These are phyloP conservation scores for Marisa cornuarietis DNA, from an alignment of 1,140 invertebrate genomes.

Conservation along the genomic window DNA sequence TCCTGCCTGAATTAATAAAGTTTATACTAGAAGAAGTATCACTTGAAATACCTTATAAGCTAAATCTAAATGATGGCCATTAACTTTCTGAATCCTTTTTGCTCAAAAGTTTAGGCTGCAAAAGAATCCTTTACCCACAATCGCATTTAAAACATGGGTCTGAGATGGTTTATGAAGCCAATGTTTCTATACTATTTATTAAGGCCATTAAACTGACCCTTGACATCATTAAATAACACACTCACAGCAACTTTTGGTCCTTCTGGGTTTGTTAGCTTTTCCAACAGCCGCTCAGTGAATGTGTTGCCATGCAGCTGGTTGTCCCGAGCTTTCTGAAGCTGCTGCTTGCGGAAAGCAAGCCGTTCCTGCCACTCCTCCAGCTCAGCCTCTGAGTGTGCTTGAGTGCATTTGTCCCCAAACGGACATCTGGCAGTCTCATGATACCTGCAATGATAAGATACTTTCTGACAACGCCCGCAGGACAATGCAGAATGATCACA, in stretches of 20 bases:
- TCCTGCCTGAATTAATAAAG: too few species aligned
- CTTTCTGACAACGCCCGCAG: not conserved
- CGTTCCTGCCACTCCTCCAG: conserved; percentile 80
- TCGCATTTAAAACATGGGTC: too few species aligned
- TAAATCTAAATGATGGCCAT: too few species aligned
- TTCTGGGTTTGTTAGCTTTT: conserved; percentile 67
- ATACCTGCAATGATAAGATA: conserved; percentile 37
- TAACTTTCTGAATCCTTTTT: too few species aligned
- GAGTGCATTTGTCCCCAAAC: conserved; percentile 78
- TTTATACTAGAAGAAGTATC: too few species aligned
- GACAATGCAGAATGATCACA: not conserved
- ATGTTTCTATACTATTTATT: too few species aligned
- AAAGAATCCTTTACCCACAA: too few species aligned
- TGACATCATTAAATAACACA: not conserved
- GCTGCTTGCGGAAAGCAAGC: conserved; percentile 73
- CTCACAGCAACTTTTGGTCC: conserved; percentile 56
- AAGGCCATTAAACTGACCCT: too few species aligned
- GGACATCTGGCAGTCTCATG: conserved; percentile 70
- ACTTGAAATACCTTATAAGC: too few species aligned
- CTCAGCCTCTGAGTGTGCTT: conserved; percentile 79
- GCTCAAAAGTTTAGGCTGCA: too few species aligned
- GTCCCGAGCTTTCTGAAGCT: conserved; percentile 74
- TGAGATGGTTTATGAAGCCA: too few species aligned
- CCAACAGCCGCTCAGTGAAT: conserved; percentile 75
- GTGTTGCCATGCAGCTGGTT: conserved; percentile 76